Base-by-base conservation (phyloP, 2,888 invertebrate genomes). In the Eledone cirrhosa region DNA sequence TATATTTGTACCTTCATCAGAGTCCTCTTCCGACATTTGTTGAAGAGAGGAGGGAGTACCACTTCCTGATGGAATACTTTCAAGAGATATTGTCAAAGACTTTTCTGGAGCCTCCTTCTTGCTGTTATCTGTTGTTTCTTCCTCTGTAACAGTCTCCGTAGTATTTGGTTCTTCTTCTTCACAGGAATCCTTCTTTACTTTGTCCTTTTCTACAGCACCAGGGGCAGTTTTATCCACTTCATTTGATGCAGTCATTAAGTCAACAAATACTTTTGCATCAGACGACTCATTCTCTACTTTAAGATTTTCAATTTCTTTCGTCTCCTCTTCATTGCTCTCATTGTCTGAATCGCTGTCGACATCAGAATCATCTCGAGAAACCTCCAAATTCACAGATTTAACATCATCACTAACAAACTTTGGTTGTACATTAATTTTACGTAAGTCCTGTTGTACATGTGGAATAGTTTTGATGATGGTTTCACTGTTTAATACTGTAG, bases 331-430 rank as follows among this genome's bases (percentile, higher is more conserved):
- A 77, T 79, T 41, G 41, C 72, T 48, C 24, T 82, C 82, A 31
- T 72, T 82, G 27, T 83, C 83, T 22, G 80, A 81, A 59, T 79
- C 81, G 3, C 77, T 78, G 16, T 80, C 81, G 16, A 82, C 82
- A 19, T 81, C 80, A 80, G 82, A 83, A 27, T 75, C 81, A 19
- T 81, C 82, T 8, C 67, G 78, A 33, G 81, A 80, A 22, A 79
- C 79, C 22, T 85, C 84, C 78, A 82, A 80, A 14, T 83, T 80
- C 33, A 87, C 80, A n/a, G 85, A 84, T 69, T 86, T 82, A 0
- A 90, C 84, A 84, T 92, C 92, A 13, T 91, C 90, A 7, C 86
- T 90, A 78, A 82, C 85, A 82, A 90, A 92, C 29, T 87, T 85
- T 33, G 90, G 86, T 27, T 88, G 89, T 1, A 91, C 90, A 29